Evolutionary conservation across 2,797 vertebrate species (phyloP).

Genomic region (Micropoecilia bifurca): DNA sequence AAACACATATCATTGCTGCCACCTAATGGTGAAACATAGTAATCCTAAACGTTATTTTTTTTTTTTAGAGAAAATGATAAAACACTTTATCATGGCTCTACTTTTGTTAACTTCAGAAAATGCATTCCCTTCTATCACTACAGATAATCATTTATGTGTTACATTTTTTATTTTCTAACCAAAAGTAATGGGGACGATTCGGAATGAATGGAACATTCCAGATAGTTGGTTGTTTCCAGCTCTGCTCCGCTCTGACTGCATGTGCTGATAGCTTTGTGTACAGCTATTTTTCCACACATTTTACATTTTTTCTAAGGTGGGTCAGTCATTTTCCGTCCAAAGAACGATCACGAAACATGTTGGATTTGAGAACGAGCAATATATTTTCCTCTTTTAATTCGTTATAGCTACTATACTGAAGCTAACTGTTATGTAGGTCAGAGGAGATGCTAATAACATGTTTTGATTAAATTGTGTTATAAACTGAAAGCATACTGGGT

Average conservation of each 20-base stretch:
- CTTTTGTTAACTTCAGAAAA: neutral
- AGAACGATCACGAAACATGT: accelerated
- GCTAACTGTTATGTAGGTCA: slow-evolving; percentile 59
- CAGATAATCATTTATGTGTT: neutral
- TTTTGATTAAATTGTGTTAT: neutral
- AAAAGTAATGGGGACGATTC: too few relatives aligned
- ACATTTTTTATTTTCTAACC: neutral
- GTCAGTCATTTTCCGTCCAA: slow-evolving; percentile 1
- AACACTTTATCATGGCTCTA: neutral
- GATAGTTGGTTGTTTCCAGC: slow-evolving; percentile 33
- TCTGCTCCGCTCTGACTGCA: slow-evolving; percentile 64
- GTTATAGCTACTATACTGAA: neutral
- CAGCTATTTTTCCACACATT: slow-evolving; percentile 3
- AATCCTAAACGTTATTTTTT: neutral
- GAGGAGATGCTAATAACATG: neutral
- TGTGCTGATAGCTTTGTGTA: neutral
- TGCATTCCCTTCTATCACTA: neutral
- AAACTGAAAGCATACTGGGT: neutral
- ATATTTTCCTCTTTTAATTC: neutral
- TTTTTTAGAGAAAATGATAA: neutral
- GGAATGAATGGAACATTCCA: slow-evolving; percentile 46
- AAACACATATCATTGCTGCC: slow-evolving; percentile 23
- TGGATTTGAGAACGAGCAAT: neutral
- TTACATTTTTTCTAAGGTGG: slow-evolving; percentile 45
- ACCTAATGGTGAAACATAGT: slow-evolving; percentile 26